These are phyloP conservation scores for Tetramorium bicarinatum DNA, from an alignment of 2,888 invertebrate genomes.

Conservation along the genomic window DNA sequence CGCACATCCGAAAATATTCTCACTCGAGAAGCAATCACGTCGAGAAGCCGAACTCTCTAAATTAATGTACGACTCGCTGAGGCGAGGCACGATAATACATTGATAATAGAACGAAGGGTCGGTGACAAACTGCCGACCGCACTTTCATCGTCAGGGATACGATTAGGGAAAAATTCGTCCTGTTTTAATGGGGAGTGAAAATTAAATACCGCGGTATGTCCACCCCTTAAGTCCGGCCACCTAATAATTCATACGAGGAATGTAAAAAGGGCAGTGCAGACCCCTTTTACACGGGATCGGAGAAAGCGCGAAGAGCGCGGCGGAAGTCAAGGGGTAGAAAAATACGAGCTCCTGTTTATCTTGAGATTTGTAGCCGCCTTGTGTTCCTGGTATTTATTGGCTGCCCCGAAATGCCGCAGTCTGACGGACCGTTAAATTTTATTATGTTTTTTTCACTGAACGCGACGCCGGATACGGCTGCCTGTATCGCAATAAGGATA, in stretches of 20 bases:
- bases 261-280: conserved; percentile 77
- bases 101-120: conserved; percentile 74
- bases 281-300: conserved; percentile 63
- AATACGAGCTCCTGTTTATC: conserved; percentile 83
- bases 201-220: conserved; percentile 82
- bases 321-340: conserved; percentile 77
- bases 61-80: conserved; percentile 41
- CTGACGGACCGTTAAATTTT: conserved; percentile 84
- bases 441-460: conserved; percentile 78
- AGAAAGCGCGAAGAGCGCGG: conserved; percentile 68
- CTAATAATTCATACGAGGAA: conserved; percentile 83
- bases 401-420: conserved; percentile 65
- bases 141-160: conserved; percentile 78
- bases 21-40: conserved; percentile 39
- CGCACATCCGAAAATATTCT: conserved; percentile 39
- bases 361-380: conserved; percentile 83
- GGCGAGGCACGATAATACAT: conserved; percentile 63
- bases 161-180: conserved; percentile 78
- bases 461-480: conserved; percentile 65
- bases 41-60: conserved; percentile 27
- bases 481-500: conserved; percentile 61
- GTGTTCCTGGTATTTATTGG: conserved; percentile 83
- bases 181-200: conserved; percentile 79
- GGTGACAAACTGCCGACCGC: conserved; percentile 78
- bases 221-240: conserved; percentile 79